phyloP scores from a whole-genome alignment of 2,797 vertebrate genomes.

The Chrosomus eos region DNA sequence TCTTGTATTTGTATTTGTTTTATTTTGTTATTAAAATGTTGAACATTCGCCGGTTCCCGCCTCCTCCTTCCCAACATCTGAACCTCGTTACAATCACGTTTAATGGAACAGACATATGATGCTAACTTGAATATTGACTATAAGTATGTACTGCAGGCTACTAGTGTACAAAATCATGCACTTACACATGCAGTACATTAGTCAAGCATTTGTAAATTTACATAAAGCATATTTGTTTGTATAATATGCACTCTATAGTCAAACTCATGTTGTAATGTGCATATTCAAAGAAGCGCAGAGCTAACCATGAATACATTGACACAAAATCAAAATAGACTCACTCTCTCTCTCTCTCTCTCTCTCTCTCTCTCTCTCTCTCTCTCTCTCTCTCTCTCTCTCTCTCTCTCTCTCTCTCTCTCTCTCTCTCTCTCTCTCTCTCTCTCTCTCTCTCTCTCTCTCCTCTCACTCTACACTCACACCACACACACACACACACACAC shows the following conservation, averaged over 20 bases:
- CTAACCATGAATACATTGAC: not conserved
- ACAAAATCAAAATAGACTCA: not conserved
- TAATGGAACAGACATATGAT: not conserved
- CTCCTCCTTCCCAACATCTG: too few relatives aligned
- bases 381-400: not conserved
- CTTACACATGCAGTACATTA: not conserved
- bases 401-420: too few relatives aligned
- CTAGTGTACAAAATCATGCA: not conserved
- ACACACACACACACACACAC: slow-evolving; percentile 14
- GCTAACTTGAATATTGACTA: not conserved
- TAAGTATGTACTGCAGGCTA: not conserved
- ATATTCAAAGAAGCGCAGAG: not conserved
- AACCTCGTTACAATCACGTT: too few relatives aligned
- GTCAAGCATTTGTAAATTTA: not conserved
- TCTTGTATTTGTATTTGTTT: too few relatives aligned
- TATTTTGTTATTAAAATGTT: too few relatives aligned
- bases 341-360: not conserved
- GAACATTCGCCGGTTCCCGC: too few relatives aligned
- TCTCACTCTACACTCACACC: too few relatives aligned
- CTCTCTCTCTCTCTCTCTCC: too few relatives aligned
- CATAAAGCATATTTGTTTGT: not conserved
- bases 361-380: too few relatives aligned
- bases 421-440: not conserved
- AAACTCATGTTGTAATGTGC: not conserved
- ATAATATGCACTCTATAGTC: not conserved